A percentile compares a stretch with the other conserved stretches of the same genome.
Conservation (phyloP, 1,140 invertebrate species). For the Lepidurus couesii region DNA sequence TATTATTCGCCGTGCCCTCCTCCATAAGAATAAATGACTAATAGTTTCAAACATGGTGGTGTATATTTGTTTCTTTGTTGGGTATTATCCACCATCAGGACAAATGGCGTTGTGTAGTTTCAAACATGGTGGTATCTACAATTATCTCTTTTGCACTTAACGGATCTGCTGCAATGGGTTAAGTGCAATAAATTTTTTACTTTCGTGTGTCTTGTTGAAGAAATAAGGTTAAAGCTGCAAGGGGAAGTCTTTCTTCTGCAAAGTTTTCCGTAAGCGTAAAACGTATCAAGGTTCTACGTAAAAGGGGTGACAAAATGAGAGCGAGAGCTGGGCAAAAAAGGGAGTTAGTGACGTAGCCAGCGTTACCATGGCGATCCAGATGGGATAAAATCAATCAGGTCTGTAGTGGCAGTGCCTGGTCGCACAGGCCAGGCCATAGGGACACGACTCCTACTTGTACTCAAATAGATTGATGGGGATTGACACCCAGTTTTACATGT, state of each 20-base stretch:
- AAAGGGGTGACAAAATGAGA: not conserved
- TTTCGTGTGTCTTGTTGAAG: not conserved
- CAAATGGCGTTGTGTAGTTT: too few species aligned
- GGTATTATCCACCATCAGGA: too few species aligned
- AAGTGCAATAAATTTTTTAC: not conserved
- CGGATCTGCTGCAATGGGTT: not conserved
- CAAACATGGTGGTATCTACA: too few species aligned
- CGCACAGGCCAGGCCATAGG: constrained; percentile 13
- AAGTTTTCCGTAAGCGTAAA: not conserved
- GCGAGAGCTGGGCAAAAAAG: not conserved
- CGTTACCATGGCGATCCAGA: constrained; percentile 18
- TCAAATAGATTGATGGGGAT: constrained; percentile 3
- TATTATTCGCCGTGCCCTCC: too few species aligned
- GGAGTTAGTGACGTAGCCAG: constrained; percentile 13
- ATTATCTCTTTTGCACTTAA: not conserved
- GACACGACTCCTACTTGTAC: constrained; percentile 5
- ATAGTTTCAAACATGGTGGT: too few species aligned
- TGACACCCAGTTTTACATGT: constrained; percentile 19
- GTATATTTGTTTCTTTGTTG: too few species aligned
- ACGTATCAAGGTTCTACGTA: not conserved
- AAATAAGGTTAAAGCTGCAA: not conserved
- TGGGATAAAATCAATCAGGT: constrained; percentile 22
- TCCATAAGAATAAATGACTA: too few species aligned
- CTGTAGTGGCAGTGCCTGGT: constrained; percentile 15
- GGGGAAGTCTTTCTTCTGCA: not conserved